Evolutionary conservation across 2,888 invertebrate species (phyloP).

Genomic region (Apamea sordens): DNA sequence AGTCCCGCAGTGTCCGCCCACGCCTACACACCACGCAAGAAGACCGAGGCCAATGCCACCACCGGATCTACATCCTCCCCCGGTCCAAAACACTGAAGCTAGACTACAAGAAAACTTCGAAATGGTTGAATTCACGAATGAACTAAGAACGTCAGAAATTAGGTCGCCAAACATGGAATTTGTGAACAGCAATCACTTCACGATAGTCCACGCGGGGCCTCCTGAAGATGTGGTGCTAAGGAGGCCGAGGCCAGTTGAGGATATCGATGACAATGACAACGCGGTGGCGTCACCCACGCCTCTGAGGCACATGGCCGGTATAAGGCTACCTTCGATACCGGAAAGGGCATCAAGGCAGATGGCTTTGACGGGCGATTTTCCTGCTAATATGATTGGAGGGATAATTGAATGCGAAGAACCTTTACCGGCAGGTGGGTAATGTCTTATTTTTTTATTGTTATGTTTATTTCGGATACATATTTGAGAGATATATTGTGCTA

Average conservation of each 20-base stretch:
- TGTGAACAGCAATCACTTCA: slow-evolving; percentile 90
- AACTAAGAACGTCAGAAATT: slow-evolving; percentile 88
- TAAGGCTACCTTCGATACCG: slow-evolving; percentile 95
- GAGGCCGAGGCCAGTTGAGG: slow-evolving; percentile 83
- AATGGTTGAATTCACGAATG: slow-evolving; percentile 88
- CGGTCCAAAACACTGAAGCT: slow-evolving; percentile 82
- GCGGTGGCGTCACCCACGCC: slow-evolving; percentile 91
- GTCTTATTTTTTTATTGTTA: slow-evolving; percentile 17
- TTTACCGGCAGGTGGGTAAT: slow-evolving; percentile 94
- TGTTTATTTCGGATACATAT: not conserved
- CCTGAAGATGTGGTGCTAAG: slow-evolving; percentile 88
- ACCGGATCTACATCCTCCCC: slow-evolving; percentile 89
- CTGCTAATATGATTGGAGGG: slow-evolving; percentile 89
- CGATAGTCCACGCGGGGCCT: slow-evolving; percentile 88
- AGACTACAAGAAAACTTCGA: slow-evolving; percentile 84
- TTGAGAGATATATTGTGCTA: not conserved
- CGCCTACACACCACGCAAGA: slow-evolving; percentile 96
- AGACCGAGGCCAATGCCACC: slow-evolving; percentile 91
- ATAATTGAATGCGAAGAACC: slow-evolving; percentile 94
- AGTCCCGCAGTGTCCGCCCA: slow-evolving; percentile 94
- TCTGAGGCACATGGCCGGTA: slow-evolving; percentile 93
- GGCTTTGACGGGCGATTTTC: slow-evolving; percentile 90
- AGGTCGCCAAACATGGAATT: slow-evolving; percentile 90
- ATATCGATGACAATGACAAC: slow-evolving; percentile 86
- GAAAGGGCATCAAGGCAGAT: slow-evolving; percentile 92